phyloP scores from a whole-genome alignment of 2,888 invertebrate species.

The Drosophila pseudotalamancana region DNA sequence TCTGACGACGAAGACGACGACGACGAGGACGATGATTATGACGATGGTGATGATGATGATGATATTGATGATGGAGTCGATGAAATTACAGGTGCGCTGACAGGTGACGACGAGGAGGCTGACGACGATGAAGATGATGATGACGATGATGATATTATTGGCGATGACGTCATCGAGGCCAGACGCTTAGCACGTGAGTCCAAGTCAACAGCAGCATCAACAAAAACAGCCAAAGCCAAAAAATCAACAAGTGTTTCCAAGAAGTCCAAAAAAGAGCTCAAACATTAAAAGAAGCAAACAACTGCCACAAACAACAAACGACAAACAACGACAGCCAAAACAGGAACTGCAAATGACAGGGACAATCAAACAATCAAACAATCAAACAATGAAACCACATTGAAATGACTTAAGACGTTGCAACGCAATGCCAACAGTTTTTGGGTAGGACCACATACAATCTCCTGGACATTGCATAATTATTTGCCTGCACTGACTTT shows the following conservation, averaged over 20 bases:
- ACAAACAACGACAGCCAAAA: slow-evolving; percentile 49
- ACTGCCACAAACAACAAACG: slow-evolving; percentile 31
- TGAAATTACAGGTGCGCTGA: slow-evolving; percentile 88
- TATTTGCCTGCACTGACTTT: slow-evolving; percentile 74
- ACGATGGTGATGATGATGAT: slow-evolving; percentile 72
- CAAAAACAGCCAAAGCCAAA: slow-evolving; percentile 81
- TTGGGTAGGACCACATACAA: slow-evolving; percentile 62
- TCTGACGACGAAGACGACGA: slow-evolving; percentile 78
- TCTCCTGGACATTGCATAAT: slow-evolving; percentile 55
- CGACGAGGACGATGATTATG: slow-evolving; percentile 54
- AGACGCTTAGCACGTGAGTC: slow-evolving; percentile 93
- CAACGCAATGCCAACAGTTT: slow-evolving; percentile 28
- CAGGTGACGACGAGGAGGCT: slow-evolving; percentile 88
- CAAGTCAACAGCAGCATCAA: slow-evolving; percentile 87
- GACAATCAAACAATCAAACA: slow-evolving; percentile 40
- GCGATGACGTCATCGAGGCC: slow-evolving; percentile 87
- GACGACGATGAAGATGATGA: slow-evolving; percentile 88
- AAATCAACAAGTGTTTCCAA: slow-evolving; percentile 82
- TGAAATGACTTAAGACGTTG: slow-evolving; percentile 54
- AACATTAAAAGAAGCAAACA: slow-evolving; percentile 73
- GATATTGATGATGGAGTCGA: slow-evolving; percentile 87
- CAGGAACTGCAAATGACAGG: slow-evolving; percentile 50
- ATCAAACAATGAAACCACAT: slow-evolving; percentile 13
- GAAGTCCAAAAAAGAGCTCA: slow-evolving; percentile 82
- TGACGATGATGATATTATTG: slow-evolving; percentile 88